Conservation (phyloP, 2,888 invertebrate species). For the Acrobasis suavella region DNA sequence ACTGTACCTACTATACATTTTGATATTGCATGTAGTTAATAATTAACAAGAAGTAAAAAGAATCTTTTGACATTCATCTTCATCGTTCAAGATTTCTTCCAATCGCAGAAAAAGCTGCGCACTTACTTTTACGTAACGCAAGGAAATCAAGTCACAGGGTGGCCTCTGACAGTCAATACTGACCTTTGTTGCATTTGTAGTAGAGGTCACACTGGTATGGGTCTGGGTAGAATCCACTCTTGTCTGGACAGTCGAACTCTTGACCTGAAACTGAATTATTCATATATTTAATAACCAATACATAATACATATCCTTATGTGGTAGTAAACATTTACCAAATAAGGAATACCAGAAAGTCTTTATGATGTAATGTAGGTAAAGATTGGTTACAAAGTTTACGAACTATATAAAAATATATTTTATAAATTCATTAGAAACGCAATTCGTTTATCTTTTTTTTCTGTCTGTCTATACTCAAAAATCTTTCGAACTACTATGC, state of each 20-base stretch:
- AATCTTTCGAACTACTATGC: too few species aligned
- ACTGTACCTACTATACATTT: too few species aligned
- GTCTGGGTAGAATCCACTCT: slow-evolving; percentile 89
- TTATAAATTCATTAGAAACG: too few species aligned
- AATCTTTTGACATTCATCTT: not conserved
- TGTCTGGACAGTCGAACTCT: slow-evolving; percentile 87
- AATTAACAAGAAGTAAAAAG: too few species aligned
- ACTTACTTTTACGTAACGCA: slow-evolving; percentile 19
- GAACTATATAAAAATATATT: too few species aligned
- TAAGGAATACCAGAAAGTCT: too few species aligned
- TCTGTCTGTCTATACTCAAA: too few species aligned
- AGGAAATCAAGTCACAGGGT: slow-evolving; percentile 28
- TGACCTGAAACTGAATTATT: slow-evolving; percentile 67
- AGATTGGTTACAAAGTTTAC: too few species aligned
- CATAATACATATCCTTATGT: not conserved
- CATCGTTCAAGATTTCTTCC: not conserved
- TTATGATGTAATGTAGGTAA: too few species aligned
- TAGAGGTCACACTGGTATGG: slow-evolving; percentile 90
- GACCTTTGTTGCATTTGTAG: slow-evolving; percentile 86
- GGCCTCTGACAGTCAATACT: slow-evolving; percentile 64
- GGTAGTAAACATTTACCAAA: too few species aligned
- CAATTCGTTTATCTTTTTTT: too few species aligned
- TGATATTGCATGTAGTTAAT: too few species aligned
- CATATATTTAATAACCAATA: not conserved
- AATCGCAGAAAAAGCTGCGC: slow-evolving; percentile 5